phyloP scores from a whole-genome alignment of 92 coral and sea anemone genomes.

The Palythoa heliodiscus region DNA sequence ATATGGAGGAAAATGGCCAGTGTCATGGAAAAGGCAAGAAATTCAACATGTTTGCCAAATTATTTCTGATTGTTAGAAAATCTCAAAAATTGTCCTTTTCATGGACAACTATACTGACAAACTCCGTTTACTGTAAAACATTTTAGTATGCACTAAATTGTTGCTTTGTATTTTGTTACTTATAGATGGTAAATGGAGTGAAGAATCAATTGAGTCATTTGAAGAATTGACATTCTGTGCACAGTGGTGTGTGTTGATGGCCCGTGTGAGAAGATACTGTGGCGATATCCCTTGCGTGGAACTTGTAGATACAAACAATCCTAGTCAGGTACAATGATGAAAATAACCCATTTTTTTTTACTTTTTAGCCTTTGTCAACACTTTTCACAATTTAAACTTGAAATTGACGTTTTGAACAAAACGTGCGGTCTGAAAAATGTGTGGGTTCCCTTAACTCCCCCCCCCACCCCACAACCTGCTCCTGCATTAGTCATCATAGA shows the following conservation, averaged over 20 bases:
- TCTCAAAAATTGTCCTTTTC: too few relatives aligned
- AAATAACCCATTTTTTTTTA: background rate
- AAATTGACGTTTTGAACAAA: too few relatives aligned
- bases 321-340: constrained; percentile 43
- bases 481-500: too few relatives aligned
- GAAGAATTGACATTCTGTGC: constrained; percentile 83
- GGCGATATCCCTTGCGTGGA: constrained; percentile 82
- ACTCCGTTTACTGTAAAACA: background rate
- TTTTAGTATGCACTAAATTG: background rate
- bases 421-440: too few relatives aligned
- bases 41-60: too few relatives aligned
- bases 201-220: constrained; percentile 70
- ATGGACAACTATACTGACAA: background rate
- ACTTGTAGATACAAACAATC: constrained; percentile 76
- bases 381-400: too few relatives aligned
- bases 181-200: constrained; percentile 78
- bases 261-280: constrained; percentile 69
- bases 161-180: background rate
- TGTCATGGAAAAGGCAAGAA: too few relatives aligned
- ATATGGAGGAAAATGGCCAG: too few relatives aligned
- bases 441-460: too few relatives aligned
- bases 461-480: too few relatives aligned
- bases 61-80: too few relatives aligned
- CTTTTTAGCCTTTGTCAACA: too few relatives aligned
- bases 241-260: constrained; percentile 88